Conservation (phyloP, 2,888 invertebrate species). For the Phoronis australis region DNA sequence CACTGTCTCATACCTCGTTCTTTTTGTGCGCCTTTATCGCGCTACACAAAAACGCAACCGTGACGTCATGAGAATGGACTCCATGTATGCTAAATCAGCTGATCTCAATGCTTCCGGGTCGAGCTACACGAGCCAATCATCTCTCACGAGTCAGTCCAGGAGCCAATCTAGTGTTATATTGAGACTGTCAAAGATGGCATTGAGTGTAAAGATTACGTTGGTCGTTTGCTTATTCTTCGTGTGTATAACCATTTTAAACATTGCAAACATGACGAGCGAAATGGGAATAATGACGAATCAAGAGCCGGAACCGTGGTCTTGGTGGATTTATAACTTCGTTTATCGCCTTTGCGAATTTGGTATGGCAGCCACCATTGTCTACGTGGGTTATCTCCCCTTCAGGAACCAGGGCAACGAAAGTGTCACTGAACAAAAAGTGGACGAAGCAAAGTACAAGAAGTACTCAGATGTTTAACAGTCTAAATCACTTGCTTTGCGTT, state of each 20-base stretch:
- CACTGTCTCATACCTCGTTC: neutral
- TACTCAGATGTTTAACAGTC: no score
- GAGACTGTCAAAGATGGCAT: neutral
- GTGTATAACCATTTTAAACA: neutral
- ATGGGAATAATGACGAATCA: neutral
- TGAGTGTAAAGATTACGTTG: neutral
- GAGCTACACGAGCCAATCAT: neutral
- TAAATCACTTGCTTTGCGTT: no score
- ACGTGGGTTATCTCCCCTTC: no score
- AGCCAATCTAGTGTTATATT: no score
- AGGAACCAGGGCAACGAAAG: no score
- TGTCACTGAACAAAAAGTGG: no score
- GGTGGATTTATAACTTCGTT: neutral
- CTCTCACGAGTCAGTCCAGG: neutral
- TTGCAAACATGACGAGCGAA: neutral
- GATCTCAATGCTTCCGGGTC: neutral
- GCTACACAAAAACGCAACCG: neutral
- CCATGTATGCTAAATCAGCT: neutral
- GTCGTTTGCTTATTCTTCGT: neutral
- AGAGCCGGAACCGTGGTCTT: neutral
- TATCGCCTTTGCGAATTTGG: neutral
- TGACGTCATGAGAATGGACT: neutral
- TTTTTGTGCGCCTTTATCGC: neutral
- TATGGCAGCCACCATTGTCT: neutral
- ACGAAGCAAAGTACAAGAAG: no score